A percentile compares a stretch with the other conserved stretches of the same genome.
These are phyloP conservation scores for Mandrillus leucophaeus DNA, from an alignment of 2,113 vertebrate genomes.

Conservation along the genomic window DNA sequence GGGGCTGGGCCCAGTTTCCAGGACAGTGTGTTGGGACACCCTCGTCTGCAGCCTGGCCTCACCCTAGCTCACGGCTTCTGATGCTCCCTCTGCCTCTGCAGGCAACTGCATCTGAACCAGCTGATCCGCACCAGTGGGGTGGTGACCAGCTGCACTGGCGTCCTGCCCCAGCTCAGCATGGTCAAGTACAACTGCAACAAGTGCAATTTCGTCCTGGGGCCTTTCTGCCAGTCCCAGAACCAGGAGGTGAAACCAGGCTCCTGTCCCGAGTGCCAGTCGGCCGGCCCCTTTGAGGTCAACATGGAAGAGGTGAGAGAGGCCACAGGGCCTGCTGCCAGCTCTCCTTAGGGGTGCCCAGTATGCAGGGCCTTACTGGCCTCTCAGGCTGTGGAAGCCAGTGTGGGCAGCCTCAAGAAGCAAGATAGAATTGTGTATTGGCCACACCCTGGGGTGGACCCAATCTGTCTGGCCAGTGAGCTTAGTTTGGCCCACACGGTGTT, in stretches of 20 bases:
- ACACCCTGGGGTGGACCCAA: fast-evolving
- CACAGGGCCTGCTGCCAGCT: fast-evolving
- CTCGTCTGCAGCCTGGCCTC: background rate
- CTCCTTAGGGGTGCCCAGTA: too few relatives aligned
- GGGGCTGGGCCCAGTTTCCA: too few relatives aligned
- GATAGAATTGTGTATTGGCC: background rate
- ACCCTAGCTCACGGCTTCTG: fast-evolving
- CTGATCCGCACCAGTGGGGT: constrained; percentile 97
- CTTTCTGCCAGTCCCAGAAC: constrained; percentile 98
- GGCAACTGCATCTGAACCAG: constrained; percentile 98
- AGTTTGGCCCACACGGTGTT: background rate
- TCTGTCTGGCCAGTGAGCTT: background rate
- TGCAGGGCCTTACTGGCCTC: background rate
- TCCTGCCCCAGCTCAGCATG: constrained; percentile 97
- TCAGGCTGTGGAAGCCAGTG: background rate
- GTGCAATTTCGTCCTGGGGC: constrained; percentile 95
- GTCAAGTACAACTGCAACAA: constrained; percentile 99
- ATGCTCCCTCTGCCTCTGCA: constrained; percentile 45
- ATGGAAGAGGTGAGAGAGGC: constrained; percentile 94
- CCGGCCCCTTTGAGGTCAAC: constrained; percentile 98
- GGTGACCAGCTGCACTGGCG: constrained; percentile 96
- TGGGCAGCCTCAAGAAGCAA: background rate
- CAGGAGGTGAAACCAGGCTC: constrained; percentile 99
- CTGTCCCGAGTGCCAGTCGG: constrained; percentile 96
- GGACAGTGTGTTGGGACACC: background rate